These are phyloP conservation scores for Monochamus saltuarius DNA, from an alignment of 1,140 invertebrate genomes.

Conservation along the genomic window DNA sequence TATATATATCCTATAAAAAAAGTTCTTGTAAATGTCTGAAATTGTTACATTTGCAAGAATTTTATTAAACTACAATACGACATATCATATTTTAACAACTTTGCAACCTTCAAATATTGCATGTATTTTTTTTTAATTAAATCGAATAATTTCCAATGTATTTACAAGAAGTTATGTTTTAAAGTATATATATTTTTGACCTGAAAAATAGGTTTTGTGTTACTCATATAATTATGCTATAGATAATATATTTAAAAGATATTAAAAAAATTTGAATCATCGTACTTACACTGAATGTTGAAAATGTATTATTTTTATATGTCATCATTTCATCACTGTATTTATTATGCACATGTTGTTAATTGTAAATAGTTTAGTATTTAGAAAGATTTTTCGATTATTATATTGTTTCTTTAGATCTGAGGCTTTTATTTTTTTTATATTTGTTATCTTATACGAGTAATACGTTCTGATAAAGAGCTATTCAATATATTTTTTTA, in stretches of 20 bases:
- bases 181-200: background rate
- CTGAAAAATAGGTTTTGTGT: background rate
- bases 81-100: too few relatives aligned
- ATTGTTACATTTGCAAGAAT: too few relatives aligned
- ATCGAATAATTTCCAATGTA: background rate
- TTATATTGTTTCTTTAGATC: background rate
- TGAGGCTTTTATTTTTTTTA: background rate
- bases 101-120: background rate
- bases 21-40: too few relatives aligned
- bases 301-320: constrained; percentile 13
- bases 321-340: constrained; percentile 1
- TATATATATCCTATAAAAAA: too few relatives aligned
- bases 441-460: background rate
- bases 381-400: constrained; percentile 1
- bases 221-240: background rate
- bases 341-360: constrained; percentile 3
- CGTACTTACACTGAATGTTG: constrained; percentile 4
- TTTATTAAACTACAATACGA: too few relatives aligned
- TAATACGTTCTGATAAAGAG: background rate
- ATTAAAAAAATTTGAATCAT: background rate
- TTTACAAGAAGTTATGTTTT: background rate
- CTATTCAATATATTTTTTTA: background rate
- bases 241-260: background rate
- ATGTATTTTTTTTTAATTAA: background rate
- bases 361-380: constrained; percentile 10